Conservation (phyloP, 2,888 invertebrate species). For the Ceraclea dissimilis region DNA sequence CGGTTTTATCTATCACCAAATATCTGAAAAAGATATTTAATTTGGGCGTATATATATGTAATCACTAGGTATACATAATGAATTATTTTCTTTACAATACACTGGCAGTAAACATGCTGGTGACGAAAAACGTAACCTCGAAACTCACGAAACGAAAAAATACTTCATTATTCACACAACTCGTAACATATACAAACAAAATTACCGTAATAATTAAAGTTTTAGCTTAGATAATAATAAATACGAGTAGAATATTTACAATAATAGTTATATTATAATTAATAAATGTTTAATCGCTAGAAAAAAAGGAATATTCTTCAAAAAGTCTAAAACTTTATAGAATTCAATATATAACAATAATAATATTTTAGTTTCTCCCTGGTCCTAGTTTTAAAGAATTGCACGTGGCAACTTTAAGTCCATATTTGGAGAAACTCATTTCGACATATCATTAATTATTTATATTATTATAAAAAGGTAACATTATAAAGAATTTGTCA, state of each 20-base stretch:
- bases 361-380: not conserved
- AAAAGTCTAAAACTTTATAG: not conserved
- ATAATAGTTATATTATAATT: not conserved
- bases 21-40: no score
- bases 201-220: no score
- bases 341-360: not conserved
- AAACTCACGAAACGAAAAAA: no score
- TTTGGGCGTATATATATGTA: no score
- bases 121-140: no score
- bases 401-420: not conserved
- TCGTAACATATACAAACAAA: no score
- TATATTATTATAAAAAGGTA: not conserved
- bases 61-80: no score
- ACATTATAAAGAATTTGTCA: not conserved
- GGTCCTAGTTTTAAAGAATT: not conserved
- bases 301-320: not conserved
- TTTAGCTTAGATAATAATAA: not conserved
- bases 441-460: not conserved
- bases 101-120: no score
- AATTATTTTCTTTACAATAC: no score
- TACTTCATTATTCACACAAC: no score
- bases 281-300: not conserved
- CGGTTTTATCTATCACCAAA: no score
- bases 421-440: not conserved
- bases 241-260: not conserved